Percentiles rank a stretch among this genome's conserved stretches.
These are phyloP conservation scores for Listronotus oregonensis DNA, from an alignment of 1,140 invertebrate genomes.

Conservation along the genomic window DNA sequence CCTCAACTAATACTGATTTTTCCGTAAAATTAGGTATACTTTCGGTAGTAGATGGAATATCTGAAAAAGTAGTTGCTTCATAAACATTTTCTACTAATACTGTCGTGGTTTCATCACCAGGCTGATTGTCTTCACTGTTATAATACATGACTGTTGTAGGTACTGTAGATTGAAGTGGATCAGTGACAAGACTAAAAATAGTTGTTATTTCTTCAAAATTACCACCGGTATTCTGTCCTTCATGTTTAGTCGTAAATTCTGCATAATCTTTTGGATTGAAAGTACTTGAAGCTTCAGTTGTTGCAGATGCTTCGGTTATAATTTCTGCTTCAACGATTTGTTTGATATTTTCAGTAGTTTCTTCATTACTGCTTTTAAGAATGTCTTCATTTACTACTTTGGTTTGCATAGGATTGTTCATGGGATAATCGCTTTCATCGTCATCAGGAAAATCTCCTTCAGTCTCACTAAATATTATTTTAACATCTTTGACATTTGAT, in stretches of 20 bases:
- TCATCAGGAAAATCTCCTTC: slow-evolving; percentile 30
- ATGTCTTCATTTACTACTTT: no score
- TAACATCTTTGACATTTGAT: slow-evolving; percentile 21
- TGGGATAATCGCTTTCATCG: background rate
- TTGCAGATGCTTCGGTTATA: background rate
- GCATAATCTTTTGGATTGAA: background rate
- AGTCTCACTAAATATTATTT: slow-evolving; percentile 26
- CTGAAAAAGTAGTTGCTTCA: no score
- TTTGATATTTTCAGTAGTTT: no score
- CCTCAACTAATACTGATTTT: no score
- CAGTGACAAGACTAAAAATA: background rate
- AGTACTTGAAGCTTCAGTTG: background rate
- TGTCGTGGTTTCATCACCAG: no score
- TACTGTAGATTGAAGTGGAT: background rate
- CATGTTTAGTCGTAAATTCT: background rate
- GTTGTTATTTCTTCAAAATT: background rate
- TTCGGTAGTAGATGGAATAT: no score
- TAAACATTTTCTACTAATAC: no score
- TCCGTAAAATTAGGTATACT: no score
- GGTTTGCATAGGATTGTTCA: background rate
- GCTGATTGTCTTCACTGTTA: no score
- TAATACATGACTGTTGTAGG: no score
- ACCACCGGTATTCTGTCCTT: background rate
- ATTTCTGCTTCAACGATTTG: background rate
- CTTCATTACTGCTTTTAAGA: no score